Conservation (phyloP, 2,888 invertebrate species). For the Drosophila testacea region DNA sequence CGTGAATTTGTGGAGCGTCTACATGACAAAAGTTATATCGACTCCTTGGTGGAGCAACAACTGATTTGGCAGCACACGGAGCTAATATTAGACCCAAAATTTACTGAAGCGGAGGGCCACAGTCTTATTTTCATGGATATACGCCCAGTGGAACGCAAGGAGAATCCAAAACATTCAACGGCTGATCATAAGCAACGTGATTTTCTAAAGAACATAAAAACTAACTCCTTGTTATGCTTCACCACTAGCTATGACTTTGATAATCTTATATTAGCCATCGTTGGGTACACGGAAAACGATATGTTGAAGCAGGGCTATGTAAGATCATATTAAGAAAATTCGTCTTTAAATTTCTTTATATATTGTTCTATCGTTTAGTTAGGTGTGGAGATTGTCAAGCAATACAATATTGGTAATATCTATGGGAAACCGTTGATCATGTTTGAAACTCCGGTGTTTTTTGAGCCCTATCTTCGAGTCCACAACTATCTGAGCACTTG, state of each 20-base stretch:
- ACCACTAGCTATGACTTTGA: conserved; percentile 89
- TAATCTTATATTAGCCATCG: conserved; percentile 89
- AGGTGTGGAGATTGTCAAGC: conserved; percentile 81
- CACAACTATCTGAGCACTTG: conserved; percentile 89
- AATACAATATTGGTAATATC: conserved; percentile 80
- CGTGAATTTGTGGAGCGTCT: conserved; percentile 85
- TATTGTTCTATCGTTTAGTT: conserved; percentile 60
- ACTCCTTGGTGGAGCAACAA: conserved; percentile 23
- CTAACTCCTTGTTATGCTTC: conserved; percentile 90
- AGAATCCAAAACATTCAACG: not conserved
- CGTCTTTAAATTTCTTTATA: not conserved
- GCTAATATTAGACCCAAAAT: conserved; percentile 75
- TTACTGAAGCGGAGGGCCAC: conserved; percentile 66
- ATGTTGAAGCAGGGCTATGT: conserved; percentile 87
- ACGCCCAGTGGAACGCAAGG: conserved; percentile 34
- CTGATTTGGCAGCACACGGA: conserved; percentile 59
- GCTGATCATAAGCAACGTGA: not conserved
- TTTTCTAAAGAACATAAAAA: conserved; percentile 67
- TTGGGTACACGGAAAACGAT: conserved; percentile 87
- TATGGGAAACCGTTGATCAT: conserved; percentile 86
- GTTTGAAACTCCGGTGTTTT: conserved; percentile 92
- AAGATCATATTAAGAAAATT: conserved; percentile 64
- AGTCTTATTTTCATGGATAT: conserved; percentile 78
- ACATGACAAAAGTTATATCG: conserved; percentile 4
- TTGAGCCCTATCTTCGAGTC: conserved; percentile 92